These are phyloP conservation scores for Fragum fragum DNA, from an alignment of 2,888 invertebrate genomes.

Conservation along the genomic window DNA sequence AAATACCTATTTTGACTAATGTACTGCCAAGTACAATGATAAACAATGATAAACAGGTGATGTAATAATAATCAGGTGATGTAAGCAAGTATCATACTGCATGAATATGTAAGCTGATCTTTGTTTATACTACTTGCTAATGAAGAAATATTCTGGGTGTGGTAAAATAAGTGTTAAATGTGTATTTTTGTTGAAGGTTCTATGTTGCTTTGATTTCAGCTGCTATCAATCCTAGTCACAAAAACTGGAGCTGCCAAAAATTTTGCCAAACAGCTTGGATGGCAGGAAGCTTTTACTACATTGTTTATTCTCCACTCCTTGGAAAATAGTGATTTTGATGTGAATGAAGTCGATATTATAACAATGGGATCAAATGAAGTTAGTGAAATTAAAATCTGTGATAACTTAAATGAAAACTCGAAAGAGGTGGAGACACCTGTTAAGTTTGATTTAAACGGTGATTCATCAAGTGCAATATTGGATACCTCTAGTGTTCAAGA, in stretches of 20 bases:
- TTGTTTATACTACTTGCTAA: too few species aligned
- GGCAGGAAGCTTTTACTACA: constrained; percentile 88
- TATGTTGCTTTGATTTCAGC: constrained; percentile 64
- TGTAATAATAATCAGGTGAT: too few species aligned
- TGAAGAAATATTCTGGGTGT: too few species aligned
- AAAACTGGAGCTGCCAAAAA: constrained; percentile 79
- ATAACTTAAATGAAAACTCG: neutral
- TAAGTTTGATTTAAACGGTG: constrained; percentile 7
- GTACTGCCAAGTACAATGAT: too few species aligned
- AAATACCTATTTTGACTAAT: too few species aligned
- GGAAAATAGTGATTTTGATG: constrained; percentile 41
- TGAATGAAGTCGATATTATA: constrained; percentile 40
- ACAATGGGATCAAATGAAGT: constrained; percentile 29
- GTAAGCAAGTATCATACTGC: too few species aligned
- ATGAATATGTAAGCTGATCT: too few species aligned
- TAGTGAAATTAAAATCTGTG: constrained; percentile 36
- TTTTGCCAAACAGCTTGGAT: constrained; percentile 87
- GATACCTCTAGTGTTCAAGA: constrained; percentile 9
- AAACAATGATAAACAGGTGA: too few species aligned
- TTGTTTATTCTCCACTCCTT: constrained; percentile 77
- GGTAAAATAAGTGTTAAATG: too few species aligned
- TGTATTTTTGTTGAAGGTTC: too few species aligned
- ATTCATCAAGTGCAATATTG: neutral
- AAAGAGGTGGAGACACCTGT: neutral
- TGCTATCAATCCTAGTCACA: constrained; percentile 81